phyloP scores from a whole-genome alignment of 1,140 invertebrate genomes.

The Drosophila mojavensis region DNA sequence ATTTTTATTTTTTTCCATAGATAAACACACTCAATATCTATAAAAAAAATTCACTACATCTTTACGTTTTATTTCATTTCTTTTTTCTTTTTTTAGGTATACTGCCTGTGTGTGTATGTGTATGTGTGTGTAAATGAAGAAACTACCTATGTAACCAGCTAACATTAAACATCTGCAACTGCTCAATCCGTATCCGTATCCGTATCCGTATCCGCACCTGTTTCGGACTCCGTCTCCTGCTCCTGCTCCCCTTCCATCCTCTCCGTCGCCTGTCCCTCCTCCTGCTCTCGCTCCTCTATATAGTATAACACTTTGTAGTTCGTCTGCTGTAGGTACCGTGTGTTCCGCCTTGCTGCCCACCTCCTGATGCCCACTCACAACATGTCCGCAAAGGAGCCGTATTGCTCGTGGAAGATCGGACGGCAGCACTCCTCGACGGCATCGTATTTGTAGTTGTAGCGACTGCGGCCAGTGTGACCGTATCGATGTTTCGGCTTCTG shows the following conservation, averaged over 20 bases:
- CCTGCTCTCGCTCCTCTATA: constrained; percentile 1
- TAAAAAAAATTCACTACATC: constrained; percentile 33
- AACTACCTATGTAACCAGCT: constrained; percentile 31
- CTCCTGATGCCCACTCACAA: constrained; percentile 49
- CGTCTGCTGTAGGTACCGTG: constrained; percentile 70
- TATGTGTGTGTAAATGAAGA: constrained; percentile 16
- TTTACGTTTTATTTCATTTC: background rate
- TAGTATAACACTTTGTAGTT: constrained; percentile 52
- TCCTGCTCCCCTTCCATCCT: background rate
- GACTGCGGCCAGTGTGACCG: constrained; percentile 43
- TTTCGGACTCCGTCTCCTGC: background rate
- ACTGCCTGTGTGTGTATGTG: background rate
- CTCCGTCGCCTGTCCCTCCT: background rate
- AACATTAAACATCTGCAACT: constrained; percentile 2
- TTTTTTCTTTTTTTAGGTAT: no score
- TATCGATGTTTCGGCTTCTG: constrained; percentile 38
- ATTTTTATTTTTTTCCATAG: background rate
- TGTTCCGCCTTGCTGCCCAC: constrained; percentile 48
- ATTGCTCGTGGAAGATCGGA: constrained; percentile 74
- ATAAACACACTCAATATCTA: constrained; percentile 24
- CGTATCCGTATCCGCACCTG: background rate
- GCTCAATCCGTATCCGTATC: constrained; percentile 7
- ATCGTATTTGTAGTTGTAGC: constrained; percentile 65
- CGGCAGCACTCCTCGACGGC: constrained; percentile 76
- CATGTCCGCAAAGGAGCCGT: constrained; percentile 69